phyloP scores from a whole-genome alignment of 2,888 invertebrate genomes.

The Tetropium fuscum region DNA sequence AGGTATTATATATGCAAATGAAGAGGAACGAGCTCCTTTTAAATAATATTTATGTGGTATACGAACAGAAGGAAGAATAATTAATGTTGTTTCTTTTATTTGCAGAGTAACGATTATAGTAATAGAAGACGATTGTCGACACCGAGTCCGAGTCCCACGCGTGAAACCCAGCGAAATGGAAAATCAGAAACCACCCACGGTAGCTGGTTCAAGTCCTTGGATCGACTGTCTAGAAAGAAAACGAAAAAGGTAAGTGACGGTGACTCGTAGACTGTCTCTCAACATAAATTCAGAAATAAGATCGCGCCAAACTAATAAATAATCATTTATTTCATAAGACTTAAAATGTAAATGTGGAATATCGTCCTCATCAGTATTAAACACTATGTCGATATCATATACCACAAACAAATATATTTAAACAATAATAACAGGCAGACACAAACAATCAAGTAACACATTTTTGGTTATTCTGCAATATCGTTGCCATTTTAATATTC shows the following conservation, averaged over 20 bases:
- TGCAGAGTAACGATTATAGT: conserved; percentile 73
- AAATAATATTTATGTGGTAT: conserved; percentile 16
- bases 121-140: conserved; percentile 81
- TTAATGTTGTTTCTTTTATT: conserved; percentile 38
- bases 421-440: too few species aligned
- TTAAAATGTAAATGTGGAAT: too few species aligned
- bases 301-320: too few species aligned
- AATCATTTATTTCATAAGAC: too few species aligned
- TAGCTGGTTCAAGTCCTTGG: conserved; percentile 86
- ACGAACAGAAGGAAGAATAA: conserved; percentile 12
- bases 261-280: conserved; percentile 6
- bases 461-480: too few species aligned
- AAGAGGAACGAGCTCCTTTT: conserved; percentile 24
- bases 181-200: conserved; percentile 60
- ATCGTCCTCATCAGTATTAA: too few species aligned
- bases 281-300: too few species aligned
- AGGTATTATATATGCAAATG: conserved; percentile 10
- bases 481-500: too few species aligned
- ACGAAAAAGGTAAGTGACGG: conserved; percentile 66
- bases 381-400: too few species aligned
- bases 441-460: too few species aligned
- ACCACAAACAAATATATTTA: too few species aligned
- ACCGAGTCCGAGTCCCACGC: conserved; percentile 73
- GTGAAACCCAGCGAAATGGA: conserved; percentile 64
- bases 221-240: conserved; percentile 78